phyloP scores from a whole-genome alignment of 2,113 vertebrate genomes.

The Petrocephalus microphthalmus region DNA sequence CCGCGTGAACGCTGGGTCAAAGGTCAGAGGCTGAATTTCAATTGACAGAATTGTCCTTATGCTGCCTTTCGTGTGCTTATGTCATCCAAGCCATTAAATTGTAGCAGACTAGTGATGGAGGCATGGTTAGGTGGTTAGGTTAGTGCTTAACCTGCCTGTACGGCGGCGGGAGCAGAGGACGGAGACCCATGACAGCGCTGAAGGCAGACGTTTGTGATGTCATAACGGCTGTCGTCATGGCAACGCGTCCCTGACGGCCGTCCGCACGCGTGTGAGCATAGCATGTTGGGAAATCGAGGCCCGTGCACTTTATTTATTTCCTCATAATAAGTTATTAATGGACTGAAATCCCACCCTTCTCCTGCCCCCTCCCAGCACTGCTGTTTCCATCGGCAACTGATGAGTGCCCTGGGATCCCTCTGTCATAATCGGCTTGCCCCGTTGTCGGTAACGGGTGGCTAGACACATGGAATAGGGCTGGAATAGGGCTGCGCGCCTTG shows the following conservation, averaged over 20 bases:
- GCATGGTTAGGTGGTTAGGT: not conserved
- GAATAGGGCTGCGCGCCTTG: slow-evolving; percentile 4
- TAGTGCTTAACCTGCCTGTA: no score
- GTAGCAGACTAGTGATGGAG: not conserved
- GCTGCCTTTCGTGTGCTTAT: not conserved
- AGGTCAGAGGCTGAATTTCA: not conserved
- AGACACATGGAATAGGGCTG: slow-evolving; percentile 41
- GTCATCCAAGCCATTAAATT: not conserved
- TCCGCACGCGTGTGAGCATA: not conserved
- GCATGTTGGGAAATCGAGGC: not conserved
- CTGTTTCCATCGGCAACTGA: not conserved
- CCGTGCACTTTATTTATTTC: not conserved
- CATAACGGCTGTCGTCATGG: not conserved
- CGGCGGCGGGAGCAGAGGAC: not conserved
- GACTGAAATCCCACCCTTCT: not conserved
- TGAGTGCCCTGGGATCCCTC: slow-evolving; percentile 16
- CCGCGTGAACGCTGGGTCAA: not conserved
- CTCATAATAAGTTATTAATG: not conserved
- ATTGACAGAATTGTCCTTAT: not conserved
- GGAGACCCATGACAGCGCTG: not conserved
- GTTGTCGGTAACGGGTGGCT: slow-evolving; percentile 39
- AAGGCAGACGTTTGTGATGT: not conserved
- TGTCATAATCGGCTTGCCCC: slow-evolving; percentile 37
- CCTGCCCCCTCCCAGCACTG: not conserved
- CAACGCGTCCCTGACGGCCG: not conserved